These are phyloP conservation scores for Theonella swinhoei DNA, from an alignment of 37 sponge, comb jelly and placozoan genomes.

Conservation along the genomic window DNA sequence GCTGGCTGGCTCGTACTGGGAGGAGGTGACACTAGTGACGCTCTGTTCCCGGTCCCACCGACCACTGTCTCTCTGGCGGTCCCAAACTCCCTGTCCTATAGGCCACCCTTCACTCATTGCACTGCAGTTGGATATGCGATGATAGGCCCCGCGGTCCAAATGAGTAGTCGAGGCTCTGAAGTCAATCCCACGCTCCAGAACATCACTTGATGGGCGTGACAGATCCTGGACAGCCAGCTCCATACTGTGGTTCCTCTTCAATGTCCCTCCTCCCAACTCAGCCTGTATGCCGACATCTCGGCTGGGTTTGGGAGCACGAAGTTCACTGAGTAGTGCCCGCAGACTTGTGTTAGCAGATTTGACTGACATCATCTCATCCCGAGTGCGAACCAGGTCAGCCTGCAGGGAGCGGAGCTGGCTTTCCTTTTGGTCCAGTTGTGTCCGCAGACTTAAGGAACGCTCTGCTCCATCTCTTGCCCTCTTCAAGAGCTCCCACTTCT, in stretches of 20 bases:
- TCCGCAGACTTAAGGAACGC: constrained; percentile 51
- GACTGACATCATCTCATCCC: constrained; percentile 59
- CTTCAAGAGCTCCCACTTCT: constrained; percentile 92
- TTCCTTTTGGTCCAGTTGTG: constrained; percentile 64
- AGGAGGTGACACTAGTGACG: neutral
- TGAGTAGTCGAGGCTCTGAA: neutral
- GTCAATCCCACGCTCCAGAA: neutral
- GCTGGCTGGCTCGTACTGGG: neutral
- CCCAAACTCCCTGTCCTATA: neutral
- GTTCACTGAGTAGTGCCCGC: constrained; percentile 39
- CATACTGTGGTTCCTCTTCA: constrained; percentile 34
- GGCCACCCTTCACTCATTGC: neutral
- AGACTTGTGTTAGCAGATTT: constrained; percentile 66
- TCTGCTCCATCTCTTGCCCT: constrained; percentile 77
- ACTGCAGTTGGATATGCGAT: neutral
- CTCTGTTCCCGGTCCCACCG: neutral
- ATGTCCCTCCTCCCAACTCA: neutral
- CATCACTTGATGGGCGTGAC: neutral
- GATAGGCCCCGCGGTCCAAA: neutral
- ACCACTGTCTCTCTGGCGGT: neutral
- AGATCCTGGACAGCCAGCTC: constrained; percentile 27
- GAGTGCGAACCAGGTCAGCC: constrained; percentile 40
- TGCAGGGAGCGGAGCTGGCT: constrained; percentile 3
- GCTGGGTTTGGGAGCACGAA: constrained; percentile 20
- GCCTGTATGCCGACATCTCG: constrained; percentile 36